phyloP scores from a whole-genome alignment of 2,113 vertebrate genomes.

The Alethe diademata region DNA sequence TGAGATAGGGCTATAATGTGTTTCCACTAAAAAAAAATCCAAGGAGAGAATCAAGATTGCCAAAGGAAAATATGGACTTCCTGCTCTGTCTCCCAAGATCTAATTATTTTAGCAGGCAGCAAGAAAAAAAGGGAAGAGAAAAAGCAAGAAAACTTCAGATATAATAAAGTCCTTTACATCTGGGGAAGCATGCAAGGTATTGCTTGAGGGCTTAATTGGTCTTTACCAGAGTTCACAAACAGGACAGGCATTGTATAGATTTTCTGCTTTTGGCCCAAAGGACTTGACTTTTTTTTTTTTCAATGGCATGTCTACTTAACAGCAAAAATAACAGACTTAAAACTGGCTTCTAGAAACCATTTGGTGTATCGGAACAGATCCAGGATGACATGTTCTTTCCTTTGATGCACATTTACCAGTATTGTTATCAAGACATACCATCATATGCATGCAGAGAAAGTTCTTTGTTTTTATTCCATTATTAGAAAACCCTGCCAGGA shows the following conservation, averaged over 20 bases:
- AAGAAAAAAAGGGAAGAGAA: background rate
- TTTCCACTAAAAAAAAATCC: background rate
- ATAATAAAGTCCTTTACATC: background rate
- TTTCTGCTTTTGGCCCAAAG: background rate
- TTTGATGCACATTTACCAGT: background rate
- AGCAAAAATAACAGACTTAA: slow-evolving; percentile 12
- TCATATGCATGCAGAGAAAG: background rate
- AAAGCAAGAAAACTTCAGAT: background rate
- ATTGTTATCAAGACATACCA: background rate
- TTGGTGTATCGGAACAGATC: background rate
- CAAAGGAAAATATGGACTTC: background rate
- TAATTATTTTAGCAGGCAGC: background rate
- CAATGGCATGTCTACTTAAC: background rate
- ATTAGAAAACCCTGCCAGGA: background rate
- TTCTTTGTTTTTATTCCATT: background rate
- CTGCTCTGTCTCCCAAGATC: background rate
- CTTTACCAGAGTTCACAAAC: slow-evolving; percentile 32
- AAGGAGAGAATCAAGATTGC: background rate
- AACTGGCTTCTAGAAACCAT: background rate
- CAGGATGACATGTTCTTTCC: background rate
- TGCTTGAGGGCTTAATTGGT: background rate
- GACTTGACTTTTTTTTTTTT: slow-evolving; percentile 17
- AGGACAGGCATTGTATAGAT: background rate
- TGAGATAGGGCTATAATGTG: background rate
- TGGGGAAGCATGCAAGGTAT: background rate